These are phyloP conservation scores for Hofmannophila pseudospretella DNA, from an alignment of 2,888 invertebrate genomes.

Conservation along the genomic window DNA sequence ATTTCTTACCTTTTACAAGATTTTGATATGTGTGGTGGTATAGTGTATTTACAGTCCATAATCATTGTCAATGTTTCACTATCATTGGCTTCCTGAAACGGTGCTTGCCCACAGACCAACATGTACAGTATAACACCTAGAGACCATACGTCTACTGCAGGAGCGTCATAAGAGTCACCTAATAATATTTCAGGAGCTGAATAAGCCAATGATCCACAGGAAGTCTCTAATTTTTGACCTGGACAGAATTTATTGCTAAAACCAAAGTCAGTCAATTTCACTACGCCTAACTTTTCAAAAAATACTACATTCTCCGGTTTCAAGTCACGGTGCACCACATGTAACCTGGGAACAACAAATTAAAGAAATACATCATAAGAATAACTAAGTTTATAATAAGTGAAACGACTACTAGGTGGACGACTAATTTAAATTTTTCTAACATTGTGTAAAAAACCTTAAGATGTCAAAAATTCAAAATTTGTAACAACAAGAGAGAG, in stretches of 20 bases:
- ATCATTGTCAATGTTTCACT: slow-evolving; percentile 99
- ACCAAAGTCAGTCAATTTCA: slow-evolving; percentile 99
- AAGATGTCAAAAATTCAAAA: too few species aligned
- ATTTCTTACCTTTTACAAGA: slow-evolving; percentile 86
- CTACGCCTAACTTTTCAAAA: slow-evolving; percentile 97
- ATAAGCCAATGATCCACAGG: slow-evolving; percentile 98
- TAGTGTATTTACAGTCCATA: slow-evolving; percentile 98
- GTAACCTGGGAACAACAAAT: slow-evolving; percentile 77
- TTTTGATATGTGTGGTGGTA: slow-evolving; percentile 91
- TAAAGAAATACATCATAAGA: slow-evolving; percentile 7
- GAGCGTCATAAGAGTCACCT: slow-evolving; percentile 99
- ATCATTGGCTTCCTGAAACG: slow-evolving; percentile 99
- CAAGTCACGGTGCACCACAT: slow-evolving; percentile 89
- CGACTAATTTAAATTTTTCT: too few species aligned
- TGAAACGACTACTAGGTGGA: too few species aligned
- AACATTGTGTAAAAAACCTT: too few species aligned
- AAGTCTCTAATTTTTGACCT: slow-evolving; percentile 97
- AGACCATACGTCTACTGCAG: slow-evolving; percentile 99
- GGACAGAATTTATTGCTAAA: slow-evolving; percentile 97
- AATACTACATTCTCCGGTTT: slow-evolving; percentile 99
- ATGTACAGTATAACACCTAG: slow-evolving; percentile 98
- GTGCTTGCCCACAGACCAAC: slow-evolving; percentile 98
- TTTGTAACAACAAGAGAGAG: too few species aligned
- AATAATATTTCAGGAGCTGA: slow-evolving; percentile 99
- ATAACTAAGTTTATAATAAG: too few species aligned